phyloP scores from a whole-genome alignment of 2,797 vertebrate species.

The Uromys caudimaculatus region DNA sequence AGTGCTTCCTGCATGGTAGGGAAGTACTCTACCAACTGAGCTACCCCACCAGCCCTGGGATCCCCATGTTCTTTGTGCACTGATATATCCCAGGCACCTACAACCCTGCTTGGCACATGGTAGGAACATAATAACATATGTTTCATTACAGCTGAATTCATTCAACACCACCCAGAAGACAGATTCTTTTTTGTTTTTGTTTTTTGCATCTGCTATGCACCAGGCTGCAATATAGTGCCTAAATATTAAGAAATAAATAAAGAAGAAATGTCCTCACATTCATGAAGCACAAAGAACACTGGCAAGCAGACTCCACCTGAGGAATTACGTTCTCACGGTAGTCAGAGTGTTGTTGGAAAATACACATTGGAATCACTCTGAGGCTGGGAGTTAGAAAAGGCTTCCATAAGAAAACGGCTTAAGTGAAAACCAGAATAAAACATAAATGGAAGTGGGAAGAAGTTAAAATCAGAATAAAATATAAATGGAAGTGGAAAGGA shows the following conservation, averaged over 20 bases:
- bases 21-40: neutral
- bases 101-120: neutral
- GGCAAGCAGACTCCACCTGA: neutral
- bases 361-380: neutral
- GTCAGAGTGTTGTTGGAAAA: neutral
- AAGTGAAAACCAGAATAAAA: constrained; percentile 6
- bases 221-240: neutral
- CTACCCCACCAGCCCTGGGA: neutral
- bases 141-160: constrained; percentile 17
- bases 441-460: neutral
- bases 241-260: neutral
- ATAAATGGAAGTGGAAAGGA: neutral
- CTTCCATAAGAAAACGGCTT: neutral
- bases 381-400: constrained; percentile 4
- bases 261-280: neutral
- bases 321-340: neutral
- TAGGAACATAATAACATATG: neutral
- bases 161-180: neutral
- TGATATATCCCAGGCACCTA: neutral
- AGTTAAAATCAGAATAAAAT: constrained; percentile 21
- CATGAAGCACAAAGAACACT: neutral
- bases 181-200: neutral
- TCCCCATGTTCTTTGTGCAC: constrained; percentile 10
- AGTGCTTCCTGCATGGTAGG: neutral
- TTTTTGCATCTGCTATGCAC: neutral